These are phyloP conservation scores for Aethina tumida DNA, from an alignment of 1,140 invertebrate genomes.

Conservation along the genomic window DNA sequence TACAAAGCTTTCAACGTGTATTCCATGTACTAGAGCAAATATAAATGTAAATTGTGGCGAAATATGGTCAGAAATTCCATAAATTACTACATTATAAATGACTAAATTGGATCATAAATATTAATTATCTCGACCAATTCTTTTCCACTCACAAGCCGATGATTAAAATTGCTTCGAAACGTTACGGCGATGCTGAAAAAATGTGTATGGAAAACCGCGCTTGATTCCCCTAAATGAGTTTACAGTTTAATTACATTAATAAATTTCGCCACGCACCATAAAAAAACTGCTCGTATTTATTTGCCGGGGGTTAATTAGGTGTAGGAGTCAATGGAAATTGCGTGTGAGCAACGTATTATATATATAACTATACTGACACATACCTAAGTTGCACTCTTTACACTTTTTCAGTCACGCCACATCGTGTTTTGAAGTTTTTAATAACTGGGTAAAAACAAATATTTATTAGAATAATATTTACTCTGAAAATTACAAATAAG, in stretches of 20 bases:
- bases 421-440: constrained; percentile 8
- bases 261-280: not conserved
- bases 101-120: too few species aligned
- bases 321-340: constrained; percentile 8
- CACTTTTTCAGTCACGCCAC: constrained; percentile 14
- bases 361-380: constrained; percentile 14
- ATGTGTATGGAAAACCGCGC: not conserved
- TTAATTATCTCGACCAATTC: not conserved
- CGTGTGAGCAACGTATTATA: constrained; percentile 13
- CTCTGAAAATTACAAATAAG: constrained; percentile 1
- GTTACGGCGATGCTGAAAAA: not conserved
- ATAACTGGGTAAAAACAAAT: constrained; percentile 1
- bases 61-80: too few species aligned
- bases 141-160: not conserved
- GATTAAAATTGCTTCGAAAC: constrained; percentile 1
- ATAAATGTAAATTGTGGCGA: too few species aligned
- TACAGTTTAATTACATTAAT: not conserved
- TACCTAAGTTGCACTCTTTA: constrained; percentile 11
- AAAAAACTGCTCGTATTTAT: constrained; percentile 1
- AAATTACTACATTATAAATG: too few species aligned
- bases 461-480: constrained; percentile 1
- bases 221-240: not conserved
- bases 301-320: constrained; percentile 11
- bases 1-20: too few species aligned
- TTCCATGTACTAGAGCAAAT: too few species aligned